These are phyloP conservation scores for Lasioglossum villosulum DNA, from an alignment of 2,888 invertebrate species.

Conservation along the genomic window DNA sequence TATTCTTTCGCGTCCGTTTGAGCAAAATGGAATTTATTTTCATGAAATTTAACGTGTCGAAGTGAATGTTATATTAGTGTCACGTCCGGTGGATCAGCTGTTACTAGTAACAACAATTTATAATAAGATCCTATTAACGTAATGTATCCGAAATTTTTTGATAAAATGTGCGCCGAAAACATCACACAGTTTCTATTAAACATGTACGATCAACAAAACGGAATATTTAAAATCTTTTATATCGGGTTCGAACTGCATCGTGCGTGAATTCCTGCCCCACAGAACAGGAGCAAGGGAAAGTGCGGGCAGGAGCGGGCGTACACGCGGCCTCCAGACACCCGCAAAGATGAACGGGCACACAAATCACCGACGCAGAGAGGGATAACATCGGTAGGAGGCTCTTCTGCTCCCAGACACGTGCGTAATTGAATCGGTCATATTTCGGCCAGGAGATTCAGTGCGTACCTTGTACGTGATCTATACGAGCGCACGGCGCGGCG, in stretches of 20 bases:
- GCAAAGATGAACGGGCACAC: constrained; percentile 66
- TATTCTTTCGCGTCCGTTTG: background rate
- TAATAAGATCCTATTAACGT: too few species aligned
- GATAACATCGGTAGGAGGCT: constrained; percentile 69
- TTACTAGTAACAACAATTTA: too few species aligned
- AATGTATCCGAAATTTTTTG: too few species aligned
- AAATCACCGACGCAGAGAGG: constrained; percentile 71
- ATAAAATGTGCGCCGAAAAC: too few species aligned
- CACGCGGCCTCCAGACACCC: constrained; percentile 40
- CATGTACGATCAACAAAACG: too few species aligned
- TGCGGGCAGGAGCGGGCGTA: constrained; percentile 9
- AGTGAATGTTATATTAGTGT: too few species aligned
- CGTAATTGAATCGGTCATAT: constrained; percentile 73
- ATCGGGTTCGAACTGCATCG: background rate
- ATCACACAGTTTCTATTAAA: too few species aligned
- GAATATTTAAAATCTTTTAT: too few species aligned
- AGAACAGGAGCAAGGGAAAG: background rate
- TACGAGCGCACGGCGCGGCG: background rate
- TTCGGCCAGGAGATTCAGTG: constrained; percentile 55
- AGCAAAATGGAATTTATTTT: too few species aligned
- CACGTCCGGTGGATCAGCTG: too few species aligned
- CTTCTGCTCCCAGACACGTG: constrained; percentile 65
- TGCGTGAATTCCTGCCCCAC: background rate
- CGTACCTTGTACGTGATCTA: constrained; percentile 50
- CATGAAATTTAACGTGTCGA: too few species aligned